phyloP scores from a whole-genome alignment of 2,888 invertebrate genomes.

The Cremastobaeus sp. region DNA sequence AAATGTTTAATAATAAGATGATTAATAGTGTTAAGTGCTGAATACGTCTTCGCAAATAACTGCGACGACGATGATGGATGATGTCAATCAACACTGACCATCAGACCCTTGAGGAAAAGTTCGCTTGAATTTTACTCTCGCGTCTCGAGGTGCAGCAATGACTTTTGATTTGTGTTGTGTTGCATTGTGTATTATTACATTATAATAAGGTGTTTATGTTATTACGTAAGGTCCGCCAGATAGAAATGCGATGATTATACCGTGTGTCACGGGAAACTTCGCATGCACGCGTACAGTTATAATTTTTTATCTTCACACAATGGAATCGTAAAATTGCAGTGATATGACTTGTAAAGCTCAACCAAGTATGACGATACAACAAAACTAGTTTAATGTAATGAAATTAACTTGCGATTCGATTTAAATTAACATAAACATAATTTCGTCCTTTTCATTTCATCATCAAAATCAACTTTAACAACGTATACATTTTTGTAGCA shows the following conservation, averaged over 20 bases:
- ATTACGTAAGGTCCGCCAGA: conserved; percentile 34
- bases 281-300: background rate
- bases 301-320: conserved; percentile 15
- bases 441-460: no score
- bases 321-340: background rate
- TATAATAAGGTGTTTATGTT: conserved; percentile 54
- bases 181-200: conserved; percentile 50
- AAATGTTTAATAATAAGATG: conserved; percentile 58
- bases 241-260: conserved; percentile 19
- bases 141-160: conserved; percentile 32
- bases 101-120: conserved; percentile 53
- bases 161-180: conserved; percentile 46
- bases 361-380: no score
- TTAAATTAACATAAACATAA: no score
- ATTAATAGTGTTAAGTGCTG: conserved; percentile 54
- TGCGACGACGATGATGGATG: conserved; percentile 51
- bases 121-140: conserved; percentile 46
- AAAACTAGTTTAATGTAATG: no score
- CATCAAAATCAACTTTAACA: no score
- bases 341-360: background rate
- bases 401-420: no score
- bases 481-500: no score
- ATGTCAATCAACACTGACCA: conserved; percentile 59
- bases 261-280: conserved; percentile 14
- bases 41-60: conserved; percentile 48